These are phyloP conservation scores for Leptopterna dolabrata DNA, from an alignment of 2,888 invertebrate species.

Conservation along the genomic window DNA sequence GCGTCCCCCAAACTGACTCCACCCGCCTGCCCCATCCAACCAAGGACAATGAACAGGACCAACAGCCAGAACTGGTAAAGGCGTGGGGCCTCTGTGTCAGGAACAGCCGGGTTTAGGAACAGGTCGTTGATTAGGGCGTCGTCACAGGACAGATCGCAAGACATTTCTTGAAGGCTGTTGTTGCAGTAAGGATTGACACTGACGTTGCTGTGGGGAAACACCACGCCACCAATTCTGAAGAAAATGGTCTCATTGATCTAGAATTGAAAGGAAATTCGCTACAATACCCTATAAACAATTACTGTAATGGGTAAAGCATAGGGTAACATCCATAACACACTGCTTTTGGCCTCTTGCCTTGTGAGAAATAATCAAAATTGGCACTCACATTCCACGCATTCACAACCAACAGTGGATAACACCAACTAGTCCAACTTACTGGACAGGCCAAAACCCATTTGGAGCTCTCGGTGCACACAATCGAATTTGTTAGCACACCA, in stretches of 20 bases:
- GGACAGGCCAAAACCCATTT: no score
- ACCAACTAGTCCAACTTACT: no score
- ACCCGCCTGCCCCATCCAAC: conserved; percentile 87
- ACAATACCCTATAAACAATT: no score
- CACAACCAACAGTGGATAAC: no score
- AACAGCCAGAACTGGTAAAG: conserved; percentile 81
- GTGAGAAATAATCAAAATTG: no score
- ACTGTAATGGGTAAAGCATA: no score
- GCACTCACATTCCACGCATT: no score
- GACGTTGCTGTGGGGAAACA: neutral
- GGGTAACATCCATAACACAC: no score
- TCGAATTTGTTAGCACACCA: no score
- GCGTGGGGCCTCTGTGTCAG: conserved; percentile 63
- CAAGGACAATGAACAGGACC: conserved; percentile 78
- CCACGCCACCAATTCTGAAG: conserved; percentile 67
- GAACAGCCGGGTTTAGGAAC: conserved; percentile 62
- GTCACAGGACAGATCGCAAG: conserved; percentile 69
- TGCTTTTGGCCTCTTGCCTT: no score
- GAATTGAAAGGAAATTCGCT: neutral
- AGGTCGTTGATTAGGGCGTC: conserved; percentile 69
- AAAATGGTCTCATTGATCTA: conserved; percentile 63
- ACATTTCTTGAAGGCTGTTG: conserved; percentile 67
- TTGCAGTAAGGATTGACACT: conserved; percentile 66
- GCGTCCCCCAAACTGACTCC: conserved; percentile 90
- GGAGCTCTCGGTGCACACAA: no score